These are phyloP conservation scores for Diachasma alloeum DNA, from an alignment of 1,140 invertebrate species.

Conservation along the genomic window DNA sequence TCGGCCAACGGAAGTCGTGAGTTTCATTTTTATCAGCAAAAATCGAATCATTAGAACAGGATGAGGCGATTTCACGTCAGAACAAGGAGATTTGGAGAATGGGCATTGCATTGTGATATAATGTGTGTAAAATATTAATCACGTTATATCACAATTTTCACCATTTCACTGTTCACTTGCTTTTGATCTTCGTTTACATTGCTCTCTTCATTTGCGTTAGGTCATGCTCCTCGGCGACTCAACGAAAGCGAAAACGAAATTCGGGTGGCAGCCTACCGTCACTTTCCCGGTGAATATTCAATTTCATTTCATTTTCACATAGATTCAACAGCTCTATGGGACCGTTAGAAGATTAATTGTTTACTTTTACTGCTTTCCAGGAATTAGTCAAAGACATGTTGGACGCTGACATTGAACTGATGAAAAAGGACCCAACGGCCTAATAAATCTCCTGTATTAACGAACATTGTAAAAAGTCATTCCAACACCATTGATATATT, in stretches of 20 bases:
- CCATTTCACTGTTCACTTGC: not conserved
- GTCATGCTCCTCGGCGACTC: constrained; percentile 91
- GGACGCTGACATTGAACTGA: constrained; percentile 89
- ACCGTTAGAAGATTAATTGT: constrained; percentile 3
- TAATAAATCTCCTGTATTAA: constrained; percentile 55
- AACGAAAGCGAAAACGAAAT: constrained; percentile 83
- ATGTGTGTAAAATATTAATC: no score
- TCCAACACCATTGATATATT: not conserved
- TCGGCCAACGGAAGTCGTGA: constrained; percentile 96
- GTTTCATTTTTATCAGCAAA: constrained; percentile 53
- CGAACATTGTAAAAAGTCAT: not conserved
- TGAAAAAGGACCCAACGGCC: constrained; percentile 91
- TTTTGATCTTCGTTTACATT: not conserved
- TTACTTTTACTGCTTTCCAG: constrained; percentile 58
- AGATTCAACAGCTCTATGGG: no score
- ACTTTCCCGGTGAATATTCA: constrained; percentile 74
- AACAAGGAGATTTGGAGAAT: not conserved
- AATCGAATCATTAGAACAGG: no score
- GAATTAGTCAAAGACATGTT: constrained; percentile 96
- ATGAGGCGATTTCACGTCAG: not conserved
- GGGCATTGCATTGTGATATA: no score
- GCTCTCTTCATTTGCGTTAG: constrained; percentile 63
- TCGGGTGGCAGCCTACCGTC: constrained; percentile 90
- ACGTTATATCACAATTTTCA: not conserved
- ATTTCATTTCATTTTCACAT: no score